Conservation (phyloP, 2,113 vertebrate genomes). For the Bolborhynchus lineola region DNA sequence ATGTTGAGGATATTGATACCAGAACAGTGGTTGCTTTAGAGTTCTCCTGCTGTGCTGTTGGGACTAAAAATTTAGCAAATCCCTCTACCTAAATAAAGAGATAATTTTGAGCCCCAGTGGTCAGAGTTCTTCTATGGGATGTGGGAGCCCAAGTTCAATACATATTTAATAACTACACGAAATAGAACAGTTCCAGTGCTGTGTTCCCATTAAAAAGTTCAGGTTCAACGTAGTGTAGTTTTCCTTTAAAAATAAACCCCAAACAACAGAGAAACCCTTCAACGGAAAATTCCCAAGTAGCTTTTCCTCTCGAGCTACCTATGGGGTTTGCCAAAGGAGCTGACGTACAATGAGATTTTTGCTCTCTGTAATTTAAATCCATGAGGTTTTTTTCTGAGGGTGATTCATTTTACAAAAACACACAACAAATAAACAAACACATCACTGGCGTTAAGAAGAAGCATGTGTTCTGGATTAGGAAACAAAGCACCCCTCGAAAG, state of each 20-base stretch:
- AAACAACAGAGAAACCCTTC: background rate
- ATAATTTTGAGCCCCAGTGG: background rate
- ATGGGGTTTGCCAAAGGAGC: constrained; percentile 28
- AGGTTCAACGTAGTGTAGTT: background rate
- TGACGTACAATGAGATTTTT: constrained; percentile 43
- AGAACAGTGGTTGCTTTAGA: background rate
- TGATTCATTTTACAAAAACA: constrained; percentile 63
- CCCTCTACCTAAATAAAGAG: background rate
- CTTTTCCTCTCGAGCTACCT: constrained; percentile 25
- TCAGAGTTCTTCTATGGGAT: background rate
- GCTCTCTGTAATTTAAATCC: constrained; percentile 39
- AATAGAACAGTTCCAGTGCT: background rate
- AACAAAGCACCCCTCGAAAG: constrained; percentile 54
- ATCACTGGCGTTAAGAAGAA: constrained; percentile 31
- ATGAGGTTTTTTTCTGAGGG: background rate
- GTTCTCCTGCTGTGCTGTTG: background rate
- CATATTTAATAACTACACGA: background rate
- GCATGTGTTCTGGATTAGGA: constrained; percentile 64
- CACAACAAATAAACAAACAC: constrained; percentile 68
- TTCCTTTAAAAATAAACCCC: background rate
- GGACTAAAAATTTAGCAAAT: background rate
- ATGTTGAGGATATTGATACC: background rate
- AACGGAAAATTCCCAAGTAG: constrained; percentile 19
- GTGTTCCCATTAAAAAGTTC: background rate
- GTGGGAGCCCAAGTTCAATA: background rate